Evolutionary conservation across 2,797 vertebrate genomes (phyloP), one percentile per base, ranked within the genome.

Genomic region (Hozukius guyotensis): DNA sequence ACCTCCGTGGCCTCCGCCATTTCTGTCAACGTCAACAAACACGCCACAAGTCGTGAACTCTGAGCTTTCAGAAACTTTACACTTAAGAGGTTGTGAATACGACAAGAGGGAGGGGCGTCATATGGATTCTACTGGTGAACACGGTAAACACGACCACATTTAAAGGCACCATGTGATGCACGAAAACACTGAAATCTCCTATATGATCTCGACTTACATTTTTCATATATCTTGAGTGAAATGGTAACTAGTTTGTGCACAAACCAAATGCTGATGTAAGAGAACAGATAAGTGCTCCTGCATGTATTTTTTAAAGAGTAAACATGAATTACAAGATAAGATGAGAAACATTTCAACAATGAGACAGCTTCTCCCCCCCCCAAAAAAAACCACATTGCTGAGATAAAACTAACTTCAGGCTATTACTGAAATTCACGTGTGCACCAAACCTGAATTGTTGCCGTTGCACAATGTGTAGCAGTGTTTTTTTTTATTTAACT

Each of bases 231-330:
- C 12, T 4, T 38, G 36, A 13, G 36, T 38, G 36, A 38, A 38
- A 38, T 38, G 2, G 36, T 49, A 20, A 49, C 18, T 49, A 49
- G 46, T 49, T 49, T 31, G 69, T 31, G 46, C 34, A 63, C 8
- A 63, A 42, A 61, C 22, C 46, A 42, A 67, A 72, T 29, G 10
- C 25, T 69, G 38, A 71, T 25, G 24, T 42, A 6, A 20, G 8
- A 10, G 3, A 75, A 11, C 53, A 70, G 59, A 63, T 57, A 59
- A 70, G 70, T 57, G 57, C 64, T 64, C 13, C 52, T 59, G 52
- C 59, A 59, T 74, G 52, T 55, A 70, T 78, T 55, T 67, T 76
- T 80, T 27, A 59, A 68, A 56, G 70, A 31, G 46, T 12, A 60
- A 61, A 68, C 46, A 53, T 61, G 6, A 64, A 75, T 31, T 55